phyloP scores from a whole-genome alignment of 2,797 vertebrate species.

The Rhinella marina region DNA sequence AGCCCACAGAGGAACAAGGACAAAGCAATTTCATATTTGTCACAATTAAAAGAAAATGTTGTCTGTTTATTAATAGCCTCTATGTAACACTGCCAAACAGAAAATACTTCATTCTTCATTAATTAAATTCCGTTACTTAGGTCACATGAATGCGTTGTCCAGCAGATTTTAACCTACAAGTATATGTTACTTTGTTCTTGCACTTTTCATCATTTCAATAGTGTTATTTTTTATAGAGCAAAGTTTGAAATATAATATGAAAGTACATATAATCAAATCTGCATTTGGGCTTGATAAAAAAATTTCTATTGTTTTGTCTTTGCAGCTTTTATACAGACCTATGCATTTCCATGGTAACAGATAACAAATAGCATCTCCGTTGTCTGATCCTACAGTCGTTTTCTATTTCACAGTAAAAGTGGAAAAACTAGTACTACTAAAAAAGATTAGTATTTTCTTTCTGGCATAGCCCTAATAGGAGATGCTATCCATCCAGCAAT shows the following conservation, averaged over 20 bases:
- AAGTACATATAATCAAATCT: no score
- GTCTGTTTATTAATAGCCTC: conserved; percentile 29
- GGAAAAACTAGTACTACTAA: no score
- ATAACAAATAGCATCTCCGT: no score
- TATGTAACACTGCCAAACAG: conserved; percentile 9
- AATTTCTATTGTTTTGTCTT: no score
- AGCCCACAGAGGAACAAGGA: conserved; percentile 36
- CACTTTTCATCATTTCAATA: not conserved
- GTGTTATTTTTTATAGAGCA: not conserved
- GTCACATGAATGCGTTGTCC: not conserved
- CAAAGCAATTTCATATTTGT: conserved; percentile 42
- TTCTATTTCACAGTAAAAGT: no score
- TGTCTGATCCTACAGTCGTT: no score
- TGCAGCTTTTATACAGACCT: no score
- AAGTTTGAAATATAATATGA: not conserved
- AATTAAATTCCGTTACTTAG: not conserved
- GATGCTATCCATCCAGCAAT: no score
- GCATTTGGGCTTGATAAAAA: no score
- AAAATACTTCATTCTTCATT: not conserved
- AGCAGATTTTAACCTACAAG: not conserved
- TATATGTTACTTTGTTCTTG: not conserved
- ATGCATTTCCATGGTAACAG: no score
- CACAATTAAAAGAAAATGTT: conserved; percentile 33
- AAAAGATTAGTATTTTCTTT: no score
- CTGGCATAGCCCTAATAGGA: no score